Evolutionary conservation across 2,888 invertebrate genomes (phyloP).

Genomic region (Encarsia formosa): DNA sequence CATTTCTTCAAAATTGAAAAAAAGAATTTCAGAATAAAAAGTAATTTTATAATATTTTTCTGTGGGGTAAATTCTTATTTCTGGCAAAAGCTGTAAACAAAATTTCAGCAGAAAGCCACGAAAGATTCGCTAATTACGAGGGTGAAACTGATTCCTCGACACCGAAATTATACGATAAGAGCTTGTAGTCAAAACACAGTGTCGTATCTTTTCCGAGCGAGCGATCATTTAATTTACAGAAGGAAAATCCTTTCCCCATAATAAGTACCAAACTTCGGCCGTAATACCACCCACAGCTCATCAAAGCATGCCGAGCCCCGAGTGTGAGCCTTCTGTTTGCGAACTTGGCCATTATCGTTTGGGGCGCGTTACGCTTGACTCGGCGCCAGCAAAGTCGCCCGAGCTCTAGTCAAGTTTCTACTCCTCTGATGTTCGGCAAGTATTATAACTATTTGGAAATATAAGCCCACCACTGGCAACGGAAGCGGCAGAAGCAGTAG

Average conservation of each 20-base stretch:
- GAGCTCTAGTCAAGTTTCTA: constrained; percentile 3
- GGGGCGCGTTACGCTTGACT: constrained; percentile 7
- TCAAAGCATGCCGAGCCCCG: neutral
- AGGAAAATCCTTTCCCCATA: constrained; percentile 14
- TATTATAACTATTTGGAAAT: constrained; percentile 25
- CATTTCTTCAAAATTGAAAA: too few species aligned
- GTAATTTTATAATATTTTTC: too few species aligned
- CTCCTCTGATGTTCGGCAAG: too few species aligned
- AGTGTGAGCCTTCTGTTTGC: constrained; percentile 28
- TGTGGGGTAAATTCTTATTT: too few species aligned
- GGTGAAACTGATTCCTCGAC: too few species aligned
- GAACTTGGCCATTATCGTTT: constrained; percentile 32
- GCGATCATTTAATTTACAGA: constrained; percentile 28
- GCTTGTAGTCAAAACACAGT: constrained; percentile 13
- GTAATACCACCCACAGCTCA: constrained; percentile 10
- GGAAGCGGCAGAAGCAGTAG: too few species aligned
- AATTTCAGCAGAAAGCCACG: too few species aligned
- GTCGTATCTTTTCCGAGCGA: neutral
- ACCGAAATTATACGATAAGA: too few species aligned
- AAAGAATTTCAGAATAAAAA: too few species aligned
- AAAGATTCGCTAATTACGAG: too few species aligned
- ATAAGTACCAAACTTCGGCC: constrained; percentile 21
- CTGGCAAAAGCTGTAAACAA: too few species aligned
- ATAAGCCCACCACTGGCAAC: constrained; percentile 2
- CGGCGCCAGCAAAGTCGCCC: constrained; percentile 1